These are phyloP conservation scores for Branchinecta sandiegonensis DNA, from an alignment of 2,888 invertebrate species.

Conservation along the genomic window DNA sequence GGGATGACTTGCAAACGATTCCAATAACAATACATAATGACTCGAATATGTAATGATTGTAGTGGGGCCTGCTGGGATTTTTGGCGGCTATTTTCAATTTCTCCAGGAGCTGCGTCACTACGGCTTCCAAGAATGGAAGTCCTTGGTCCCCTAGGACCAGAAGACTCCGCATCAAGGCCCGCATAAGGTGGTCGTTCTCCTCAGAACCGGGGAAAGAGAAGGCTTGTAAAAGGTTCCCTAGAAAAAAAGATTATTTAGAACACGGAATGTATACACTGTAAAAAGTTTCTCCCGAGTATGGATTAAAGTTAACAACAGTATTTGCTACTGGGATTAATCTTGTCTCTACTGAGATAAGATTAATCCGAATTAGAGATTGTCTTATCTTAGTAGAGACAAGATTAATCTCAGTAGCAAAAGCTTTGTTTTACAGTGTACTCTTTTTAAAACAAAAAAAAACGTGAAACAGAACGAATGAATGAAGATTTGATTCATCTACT, in stretches of 20 bases:
- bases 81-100: constrained; percentile 68
- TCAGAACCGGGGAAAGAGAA: constrained; percentile 56
- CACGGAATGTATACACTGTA: constrained; percentile 17
- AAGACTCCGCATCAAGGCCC: constrained; percentile 83
- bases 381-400: too few relatives aligned
- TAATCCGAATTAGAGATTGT: too few relatives aligned
- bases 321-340: too few relatives aligned
- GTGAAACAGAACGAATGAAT: too few relatives aligned
- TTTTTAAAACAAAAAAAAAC: too few relatives aligned
- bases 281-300: too few relatives aligned
- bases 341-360: too few relatives aligned
- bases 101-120: constrained; percentile 67
- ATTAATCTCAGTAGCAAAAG: too few relatives aligned
- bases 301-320: too few relatives aligned
- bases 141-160: constrained; percentile 62
- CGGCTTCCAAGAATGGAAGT: constrained; percentile 60
- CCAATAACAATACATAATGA: constrained; percentile 76
- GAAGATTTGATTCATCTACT: too few relatives aligned
- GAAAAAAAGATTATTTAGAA: constrained; percentile 35
- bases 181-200: constrained; percentile 97
- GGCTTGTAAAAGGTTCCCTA: constrained; percentile 59
- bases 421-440: too few relatives aligned
- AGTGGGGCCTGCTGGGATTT: constrained; percentile 91
- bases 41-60: constrained; percentile 97
- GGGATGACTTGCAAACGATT: constrained; percentile 68